Percentiles rank a stretch among this genome's conserved stretches.
These are phyloP conservation scores for Coendou prehensilis DNA, from an alignment of 2,797 vertebrate species.

Conservation along the genomic window DNA sequence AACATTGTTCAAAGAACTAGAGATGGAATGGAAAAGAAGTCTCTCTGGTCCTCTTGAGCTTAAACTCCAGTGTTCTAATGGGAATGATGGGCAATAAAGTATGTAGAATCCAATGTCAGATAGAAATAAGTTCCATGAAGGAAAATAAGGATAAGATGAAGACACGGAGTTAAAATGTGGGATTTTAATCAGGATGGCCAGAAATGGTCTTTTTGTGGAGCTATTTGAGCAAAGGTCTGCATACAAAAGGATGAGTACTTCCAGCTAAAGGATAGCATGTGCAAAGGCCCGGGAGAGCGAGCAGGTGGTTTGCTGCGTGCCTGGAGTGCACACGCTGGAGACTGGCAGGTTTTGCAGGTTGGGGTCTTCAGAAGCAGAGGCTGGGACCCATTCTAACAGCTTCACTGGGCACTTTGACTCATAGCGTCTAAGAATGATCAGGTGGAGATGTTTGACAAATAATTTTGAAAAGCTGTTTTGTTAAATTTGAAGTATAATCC, in stretches of 20 bases:
- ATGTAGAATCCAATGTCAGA: not conserved
- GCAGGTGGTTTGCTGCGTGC: not conserved
- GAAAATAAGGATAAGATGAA: not conserved
- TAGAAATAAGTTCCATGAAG: not conserved
- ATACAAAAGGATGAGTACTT: not conserved
- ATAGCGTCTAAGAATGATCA: not conserved
- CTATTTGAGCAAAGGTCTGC: not conserved
- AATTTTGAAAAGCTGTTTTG: slow-evolving; percentile 25
- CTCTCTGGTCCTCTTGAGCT: not conserved
- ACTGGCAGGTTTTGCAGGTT: not conserved
- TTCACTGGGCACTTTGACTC: not conserved
- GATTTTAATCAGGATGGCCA: not conserved
- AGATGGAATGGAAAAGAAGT: not conserved
- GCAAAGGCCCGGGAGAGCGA: not conserved
- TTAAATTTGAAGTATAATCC: not conserved
- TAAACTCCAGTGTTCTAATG: not conserved
- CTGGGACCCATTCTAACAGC: not conserved
- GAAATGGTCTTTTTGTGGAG: not conserved
- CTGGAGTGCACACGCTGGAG: not conserved
- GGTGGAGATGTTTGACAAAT: not conserved
- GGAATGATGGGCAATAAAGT: not conserved
- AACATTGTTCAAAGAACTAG: not conserved
- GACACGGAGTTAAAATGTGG: not conserved
- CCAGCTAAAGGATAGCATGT: not conserved
- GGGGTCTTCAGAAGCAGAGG: not conserved